phyloP scores from a whole-genome alignment of 2,888 invertebrate species.

The Mesorhabditis spiculigera region DNA sequence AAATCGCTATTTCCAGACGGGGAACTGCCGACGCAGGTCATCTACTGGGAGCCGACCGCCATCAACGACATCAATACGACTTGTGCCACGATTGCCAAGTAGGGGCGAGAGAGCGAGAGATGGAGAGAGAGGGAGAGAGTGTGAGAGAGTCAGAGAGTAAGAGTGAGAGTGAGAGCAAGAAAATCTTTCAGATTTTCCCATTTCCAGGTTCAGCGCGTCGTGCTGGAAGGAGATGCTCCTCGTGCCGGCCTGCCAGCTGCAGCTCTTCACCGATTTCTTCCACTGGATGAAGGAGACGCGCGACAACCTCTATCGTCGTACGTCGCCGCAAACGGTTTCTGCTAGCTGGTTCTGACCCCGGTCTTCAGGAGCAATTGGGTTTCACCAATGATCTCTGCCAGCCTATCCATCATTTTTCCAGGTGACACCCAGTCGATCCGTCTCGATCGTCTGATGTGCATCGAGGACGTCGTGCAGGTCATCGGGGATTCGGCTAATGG shows the following conservation, averaged over 20 bases:
- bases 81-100: background rate
- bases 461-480: constrained; percentile 15
- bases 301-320: constrained; percentile 8
- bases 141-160: too few relatives aligned
- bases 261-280: constrained; percentile 2
- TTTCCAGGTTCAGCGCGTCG: constrained; percentile 8
- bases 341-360: too few relatives aligned
- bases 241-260: constrained; percentile 13
- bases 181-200: too few relatives aligned
- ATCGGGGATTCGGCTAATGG: constrained; percentile 7
- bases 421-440: constrained; percentile 17
- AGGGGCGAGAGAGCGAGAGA: too few relatives aligned
- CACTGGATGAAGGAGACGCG: constrained; percentile 14
- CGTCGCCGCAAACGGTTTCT: too few relatives aligned
- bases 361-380: too few relatives aligned
- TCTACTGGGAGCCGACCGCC: background rate
- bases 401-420: too few relatives aligned
- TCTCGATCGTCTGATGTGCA: constrained; percentile 15
- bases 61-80: background rate
- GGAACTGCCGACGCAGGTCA: background rate
- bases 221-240: constrained; percentile 13
- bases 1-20: too few relatives aligned
- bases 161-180: too few relatives aligned
- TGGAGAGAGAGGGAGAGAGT: too few relatives aligned
- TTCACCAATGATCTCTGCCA: too few relatives aligned